Percentiles rank a stretch among this genome's conserved stretches.
phyloP scores from a whole-genome alignment of 2,113 vertebrate species.

The Microtus oregoni region DNA sequence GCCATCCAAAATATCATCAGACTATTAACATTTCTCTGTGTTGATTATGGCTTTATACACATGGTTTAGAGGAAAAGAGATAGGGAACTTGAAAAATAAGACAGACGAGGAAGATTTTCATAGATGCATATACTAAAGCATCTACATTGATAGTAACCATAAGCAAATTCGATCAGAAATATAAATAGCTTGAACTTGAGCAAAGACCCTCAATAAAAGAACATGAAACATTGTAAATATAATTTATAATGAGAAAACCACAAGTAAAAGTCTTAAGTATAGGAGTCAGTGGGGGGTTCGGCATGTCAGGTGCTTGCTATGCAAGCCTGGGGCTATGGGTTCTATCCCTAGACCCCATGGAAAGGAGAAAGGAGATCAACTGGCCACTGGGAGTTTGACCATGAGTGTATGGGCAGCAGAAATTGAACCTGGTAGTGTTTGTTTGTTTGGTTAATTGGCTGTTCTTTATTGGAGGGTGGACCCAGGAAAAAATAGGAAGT shows the following conservation, averaged over 20 bases:
- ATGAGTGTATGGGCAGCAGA: neutral
- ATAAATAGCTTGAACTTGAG: neutral
- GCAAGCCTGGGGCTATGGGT: neutral
- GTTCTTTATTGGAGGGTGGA: neutral
- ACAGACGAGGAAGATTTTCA: neutral
- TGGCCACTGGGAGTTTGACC: neutral
- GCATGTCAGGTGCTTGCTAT: neutral
- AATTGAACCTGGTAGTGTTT: neutral
- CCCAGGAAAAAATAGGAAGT: neutral
- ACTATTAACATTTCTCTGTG: neutral
- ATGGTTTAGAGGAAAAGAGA: fast-evolving
- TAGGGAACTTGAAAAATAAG: neutral
- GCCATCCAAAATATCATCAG: neutral
- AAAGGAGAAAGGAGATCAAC: neutral
- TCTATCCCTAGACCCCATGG: neutral
- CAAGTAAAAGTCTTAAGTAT: neutral
- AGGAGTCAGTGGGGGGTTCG: neutral
- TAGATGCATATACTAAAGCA: too few relatives aligned
- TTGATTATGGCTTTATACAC: neutral
- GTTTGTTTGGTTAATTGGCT: neutral
- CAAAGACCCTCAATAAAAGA: neutral
- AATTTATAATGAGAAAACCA: neutral
- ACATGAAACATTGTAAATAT: neutral
- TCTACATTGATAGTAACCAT: neutral
- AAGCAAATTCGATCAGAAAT: neutral